These are phyloP conservation scores for Oryzias woworae DNA, from an alignment of 2,113 vertebrate genomes.

Conservation along the genomic window DNA sequence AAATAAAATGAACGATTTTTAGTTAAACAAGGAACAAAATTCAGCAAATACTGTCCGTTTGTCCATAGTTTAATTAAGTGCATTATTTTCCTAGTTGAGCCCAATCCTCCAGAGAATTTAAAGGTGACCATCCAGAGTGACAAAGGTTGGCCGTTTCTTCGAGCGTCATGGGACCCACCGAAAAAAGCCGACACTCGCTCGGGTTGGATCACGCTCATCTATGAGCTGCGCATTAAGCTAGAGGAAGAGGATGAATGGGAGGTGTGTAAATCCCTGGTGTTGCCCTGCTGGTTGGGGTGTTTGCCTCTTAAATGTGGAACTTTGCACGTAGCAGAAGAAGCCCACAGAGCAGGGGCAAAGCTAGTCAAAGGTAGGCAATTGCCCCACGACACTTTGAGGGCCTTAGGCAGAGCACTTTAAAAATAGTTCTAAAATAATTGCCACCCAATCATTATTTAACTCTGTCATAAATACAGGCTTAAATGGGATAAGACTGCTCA, in stretches of 20 bases:
- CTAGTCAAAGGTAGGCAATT: no score
- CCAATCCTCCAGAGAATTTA: constrained; percentile 84
- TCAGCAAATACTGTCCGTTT: neutral
- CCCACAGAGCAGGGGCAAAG: neutral
- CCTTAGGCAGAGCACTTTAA: no score
- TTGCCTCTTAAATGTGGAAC: constrained; percentile 16
- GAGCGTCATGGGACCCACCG: constrained; percentile 85
- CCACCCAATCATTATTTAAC: no score
- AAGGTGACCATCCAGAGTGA: constrained; percentile 63
- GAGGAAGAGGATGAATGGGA: constrained; percentile 84
- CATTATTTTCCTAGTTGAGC: constrained; percentile 79
- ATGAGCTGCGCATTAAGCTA: constrained; percentile 85
- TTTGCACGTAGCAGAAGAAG: neutral
- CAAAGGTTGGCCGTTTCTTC: constrained; percentile 74
- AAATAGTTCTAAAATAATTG: no score
- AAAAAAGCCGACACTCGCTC: constrained; percentile 76
- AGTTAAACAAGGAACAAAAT: neutral
- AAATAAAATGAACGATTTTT: no score
- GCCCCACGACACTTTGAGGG: no score
- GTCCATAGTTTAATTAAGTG: neutral
- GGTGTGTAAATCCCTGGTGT: constrained; percentile 64
- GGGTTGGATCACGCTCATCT: constrained; percentile 83
- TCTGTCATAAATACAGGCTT: no score
- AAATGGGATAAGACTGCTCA: no score
- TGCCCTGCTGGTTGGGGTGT: neutral